A percentile compares a stretch with the other conserved stretches of the same genome.
Conservation (phyloP, 2,888 invertebrate species). For the Zelleria hepariella region DNA sequence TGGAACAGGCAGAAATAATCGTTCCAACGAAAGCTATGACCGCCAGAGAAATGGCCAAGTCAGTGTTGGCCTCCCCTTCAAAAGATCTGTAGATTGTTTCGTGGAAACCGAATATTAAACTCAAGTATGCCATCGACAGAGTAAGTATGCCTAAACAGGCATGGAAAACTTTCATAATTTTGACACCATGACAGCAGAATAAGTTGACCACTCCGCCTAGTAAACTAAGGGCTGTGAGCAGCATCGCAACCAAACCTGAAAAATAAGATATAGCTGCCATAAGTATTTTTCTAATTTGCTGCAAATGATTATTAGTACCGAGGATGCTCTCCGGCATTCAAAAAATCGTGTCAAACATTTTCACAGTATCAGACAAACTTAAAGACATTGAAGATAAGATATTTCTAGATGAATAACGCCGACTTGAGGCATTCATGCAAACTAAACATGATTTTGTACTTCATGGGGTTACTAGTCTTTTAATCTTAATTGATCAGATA, state of each 20-base stretch:
- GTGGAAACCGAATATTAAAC: slow-evolving; percentile 29
- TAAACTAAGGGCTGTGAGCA: slow-evolving; percentile 33
- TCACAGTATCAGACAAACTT: no score
- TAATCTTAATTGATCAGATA: no score
- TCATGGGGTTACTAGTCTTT: no score
- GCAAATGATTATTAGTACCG: no score
- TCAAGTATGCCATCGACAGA: slow-evolving; percentile 28
- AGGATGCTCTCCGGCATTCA: no score
- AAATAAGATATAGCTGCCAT: slow-evolving; percentile 15
- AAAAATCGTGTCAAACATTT: no score
- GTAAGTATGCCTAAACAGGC: slow-evolving; percentile 26
- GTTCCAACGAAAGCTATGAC: slow-evolving; percentile 31
- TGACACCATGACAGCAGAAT: slow-evolving; percentile 6
- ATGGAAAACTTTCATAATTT: slow-evolving; percentile 24
- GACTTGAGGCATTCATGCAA: no score
- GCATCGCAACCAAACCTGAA: slow-evolving; percentile 39
- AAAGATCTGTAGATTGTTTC: slow-evolving; percentile 13
- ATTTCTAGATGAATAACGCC: no score
- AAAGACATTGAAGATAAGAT: no score
- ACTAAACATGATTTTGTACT: no score
- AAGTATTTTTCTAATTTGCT: no score
- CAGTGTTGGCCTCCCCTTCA: slow-evolving; percentile 19
- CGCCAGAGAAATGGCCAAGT: slow-evolving; percentile 28
- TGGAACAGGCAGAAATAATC: slow-evolving; percentile 20
- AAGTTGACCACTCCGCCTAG: slow-evolving; percentile 34